Conservation (phyloP, 2,113 vertebrate species). For the Trogon surrucura region DNA sequence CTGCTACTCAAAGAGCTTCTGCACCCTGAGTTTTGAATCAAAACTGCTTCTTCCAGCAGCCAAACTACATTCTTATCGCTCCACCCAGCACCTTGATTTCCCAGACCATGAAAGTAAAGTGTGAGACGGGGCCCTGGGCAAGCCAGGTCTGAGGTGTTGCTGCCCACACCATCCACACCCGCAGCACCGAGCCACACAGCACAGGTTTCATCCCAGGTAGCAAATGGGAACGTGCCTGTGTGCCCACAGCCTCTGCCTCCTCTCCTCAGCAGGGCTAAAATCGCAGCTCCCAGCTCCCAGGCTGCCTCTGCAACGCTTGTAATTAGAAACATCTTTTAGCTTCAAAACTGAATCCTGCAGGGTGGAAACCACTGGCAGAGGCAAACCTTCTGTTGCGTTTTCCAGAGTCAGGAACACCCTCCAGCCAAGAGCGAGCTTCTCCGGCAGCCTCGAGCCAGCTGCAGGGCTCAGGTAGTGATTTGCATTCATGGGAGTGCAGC, state of each 20-base stretch:
- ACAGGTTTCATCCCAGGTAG: not conserved
- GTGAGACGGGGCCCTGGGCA: fast-evolving
- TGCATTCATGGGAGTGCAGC: not conserved
- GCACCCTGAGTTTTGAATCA: fast-evolving
- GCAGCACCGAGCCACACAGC: not conserved
- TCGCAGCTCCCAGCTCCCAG: not conserved
- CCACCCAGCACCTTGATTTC: not conserved
- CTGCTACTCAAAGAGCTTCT: not conserved
- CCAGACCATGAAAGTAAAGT: not conserved
- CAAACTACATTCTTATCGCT: not conserved
- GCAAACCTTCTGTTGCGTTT: not conserved
- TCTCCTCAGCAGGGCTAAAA: not conserved
- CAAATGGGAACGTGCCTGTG: not conserved
- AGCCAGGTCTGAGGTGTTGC: not conserved
- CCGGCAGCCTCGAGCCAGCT: not conserved
- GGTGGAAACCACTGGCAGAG: not conserved
- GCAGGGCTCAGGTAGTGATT: not conserved
- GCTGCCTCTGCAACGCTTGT: not conserved
- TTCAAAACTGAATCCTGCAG: constrained; percentile 7
- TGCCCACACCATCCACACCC: fast-evolving
- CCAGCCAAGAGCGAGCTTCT: not conserved
- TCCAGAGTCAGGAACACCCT: not conserved
- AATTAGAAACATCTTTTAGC: constrained; percentile 29
- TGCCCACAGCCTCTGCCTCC: not conserved
- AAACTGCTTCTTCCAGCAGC: not conserved